Conservation (phyloP, 2,797 vertebrate species). For the Acipenser ruthenus region DNA sequence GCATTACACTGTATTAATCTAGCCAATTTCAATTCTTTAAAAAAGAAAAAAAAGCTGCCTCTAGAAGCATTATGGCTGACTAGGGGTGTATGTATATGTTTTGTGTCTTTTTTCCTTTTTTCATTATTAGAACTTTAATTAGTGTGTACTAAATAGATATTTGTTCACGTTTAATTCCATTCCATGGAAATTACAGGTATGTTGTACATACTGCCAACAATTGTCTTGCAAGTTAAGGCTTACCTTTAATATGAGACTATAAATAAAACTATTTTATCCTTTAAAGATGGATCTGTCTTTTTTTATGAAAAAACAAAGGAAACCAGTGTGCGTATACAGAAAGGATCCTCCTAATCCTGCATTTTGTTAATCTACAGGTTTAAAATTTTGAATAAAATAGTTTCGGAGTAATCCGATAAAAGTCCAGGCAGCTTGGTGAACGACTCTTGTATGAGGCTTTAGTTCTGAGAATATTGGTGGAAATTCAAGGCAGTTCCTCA, state of each 20-base stretch:
- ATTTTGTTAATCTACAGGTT: too few species aligned
- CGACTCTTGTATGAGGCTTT: too few species aligned
- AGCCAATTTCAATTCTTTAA: conserved; percentile 46
- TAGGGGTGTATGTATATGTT: conserved; percentile 59
- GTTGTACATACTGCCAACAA: conserved; percentile 95
- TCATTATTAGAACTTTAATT: conserved; percentile 64
- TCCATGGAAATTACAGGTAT: conserved; percentile 88
- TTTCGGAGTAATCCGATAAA: too few species aligned
- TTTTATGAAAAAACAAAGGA: not conserved
- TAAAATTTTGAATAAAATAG: too few species aligned
- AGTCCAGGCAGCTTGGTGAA: too few species aligned
- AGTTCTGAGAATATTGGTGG: too few species aligned
- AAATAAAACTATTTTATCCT: conserved; percentile 96
- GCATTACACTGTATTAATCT: conserved; percentile 56
- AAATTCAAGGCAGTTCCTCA: too few species aligned
- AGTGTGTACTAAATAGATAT: conserved; percentile 68
- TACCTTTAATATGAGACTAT: conserved; percentile 94
- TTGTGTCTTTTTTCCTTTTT: conserved; percentile 55
- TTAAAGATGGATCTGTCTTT: conserved; percentile 31
- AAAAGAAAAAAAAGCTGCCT: conserved; percentile 36
- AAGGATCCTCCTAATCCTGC: too few species aligned
- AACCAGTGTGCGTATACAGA: too few species aligned
- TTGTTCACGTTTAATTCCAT: conserved; percentile 70
- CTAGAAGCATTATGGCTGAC: conserved; percentile 47
- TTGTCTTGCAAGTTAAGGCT: conserved; percentile 94